Conservation (phyloP, 1,140 invertebrate genomes). For the Hetaerina americana region DNA sequence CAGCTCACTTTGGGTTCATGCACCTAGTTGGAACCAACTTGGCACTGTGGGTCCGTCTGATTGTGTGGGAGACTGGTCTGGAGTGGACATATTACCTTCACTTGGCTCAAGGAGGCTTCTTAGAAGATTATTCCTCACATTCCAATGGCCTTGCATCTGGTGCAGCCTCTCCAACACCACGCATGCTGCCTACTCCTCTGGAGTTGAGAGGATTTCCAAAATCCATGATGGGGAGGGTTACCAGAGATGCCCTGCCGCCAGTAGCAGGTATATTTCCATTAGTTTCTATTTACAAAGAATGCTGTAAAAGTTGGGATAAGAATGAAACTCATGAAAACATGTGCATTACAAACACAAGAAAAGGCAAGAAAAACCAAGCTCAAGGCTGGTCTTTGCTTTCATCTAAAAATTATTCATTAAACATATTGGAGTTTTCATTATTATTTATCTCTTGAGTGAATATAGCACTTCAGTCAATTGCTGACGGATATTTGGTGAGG, state of each 20-base stretch:
- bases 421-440: too few relatives aligned
- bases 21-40: conserved; percentile 46
- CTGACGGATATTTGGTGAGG: too few relatives aligned
- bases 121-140: conserved; percentile 7
- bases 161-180: background rate
- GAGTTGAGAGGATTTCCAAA: conserved; percentile 32
- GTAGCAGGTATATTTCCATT: background rate
- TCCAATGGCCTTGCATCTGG: background rate
- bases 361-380: too few relatives aligned
- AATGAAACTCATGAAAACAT: too few relatives aligned
- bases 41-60: conserved; percentile 42
- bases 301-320: too few relatives aligned
- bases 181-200: conserved; percentile 26
- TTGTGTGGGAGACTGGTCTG: conserved; percentile 43
- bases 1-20: conserved; percentile 42
- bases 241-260: conserved; percentile 18
- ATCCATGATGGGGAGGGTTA: conserved; percentile 18
- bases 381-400: too few relatives aligned
- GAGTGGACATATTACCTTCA: conserved; percentile 40
- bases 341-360: too few relatives aligned
- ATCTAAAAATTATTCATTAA: too few relatives aligned
- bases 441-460: too few relatives aligned
- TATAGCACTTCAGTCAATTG: too few relatives aligned
- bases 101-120: conserved; percentile 26
- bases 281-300: too few relatives aligned